A percentile compares a stretch with the other conserved stretches of the same genome.
These are phyloP conservation scores for Drosophila sproati DNA, from an alignment of 1,140 invertebrate genomes.

Conservation along the genomic window DNA sequence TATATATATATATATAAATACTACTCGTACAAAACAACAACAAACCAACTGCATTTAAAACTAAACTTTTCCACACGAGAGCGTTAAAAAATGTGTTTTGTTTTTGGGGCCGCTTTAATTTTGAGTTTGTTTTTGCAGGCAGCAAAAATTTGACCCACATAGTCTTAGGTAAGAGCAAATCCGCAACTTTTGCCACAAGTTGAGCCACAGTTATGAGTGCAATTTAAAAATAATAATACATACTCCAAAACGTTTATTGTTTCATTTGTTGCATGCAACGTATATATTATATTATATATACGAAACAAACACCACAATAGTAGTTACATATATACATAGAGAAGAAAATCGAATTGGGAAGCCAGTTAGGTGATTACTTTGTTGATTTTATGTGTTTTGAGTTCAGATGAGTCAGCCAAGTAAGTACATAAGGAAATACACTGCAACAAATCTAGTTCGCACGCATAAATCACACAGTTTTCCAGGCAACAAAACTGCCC, in stretches of 20 bases:
- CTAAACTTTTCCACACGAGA: slow-evolving; percentile 52
- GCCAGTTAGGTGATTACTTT: slow-evolving; percentile 25
- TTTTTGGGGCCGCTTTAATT: slow-evolving; percentile 8
- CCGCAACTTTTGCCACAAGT: slow-evolving; percentile 21
- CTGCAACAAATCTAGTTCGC: slow-evolving; percentile 24
- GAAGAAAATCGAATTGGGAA: slow-evolving; percentile 5
- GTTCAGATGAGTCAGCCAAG: slow-evolving; percentile 31
- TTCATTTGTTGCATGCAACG: slow-evolving; percentile 44
- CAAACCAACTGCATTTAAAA: slow-evolving; percentile 54
- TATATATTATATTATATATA: slow-evolving; percentile 22
- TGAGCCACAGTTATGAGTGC: slow-evolving; percentile 45
- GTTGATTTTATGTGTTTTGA: slow-evolving; percentile 29
- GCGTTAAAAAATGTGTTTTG: slow-evolving; percentile 1
- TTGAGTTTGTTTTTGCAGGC: neutral
- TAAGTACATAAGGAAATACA: slow-evolving; percentile 23
- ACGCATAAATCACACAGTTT: slow-evolving; percentile 64
- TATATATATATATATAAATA: slow-evolving; percentile 33
- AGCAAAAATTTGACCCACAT: slow-evolving; percentile 20
- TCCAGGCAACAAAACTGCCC: slow-evolving; percentile 59
- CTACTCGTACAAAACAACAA: slow-evolving; percentile 43
- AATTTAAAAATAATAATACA: slow-evolving; percentile 43
- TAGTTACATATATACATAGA: slow-evolving; percentile 13
- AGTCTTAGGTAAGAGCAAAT: slow-evolving; percentile 21
- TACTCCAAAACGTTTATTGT: slow-evolving; percentile 33
- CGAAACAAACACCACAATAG: slow-evolving; percentile 1